These are phyloP conservation scores for Ivindomyrus marchei DNA, from an alignment of 2,113 vertebrate genomes.

Conservation along the genomic window DNA sequence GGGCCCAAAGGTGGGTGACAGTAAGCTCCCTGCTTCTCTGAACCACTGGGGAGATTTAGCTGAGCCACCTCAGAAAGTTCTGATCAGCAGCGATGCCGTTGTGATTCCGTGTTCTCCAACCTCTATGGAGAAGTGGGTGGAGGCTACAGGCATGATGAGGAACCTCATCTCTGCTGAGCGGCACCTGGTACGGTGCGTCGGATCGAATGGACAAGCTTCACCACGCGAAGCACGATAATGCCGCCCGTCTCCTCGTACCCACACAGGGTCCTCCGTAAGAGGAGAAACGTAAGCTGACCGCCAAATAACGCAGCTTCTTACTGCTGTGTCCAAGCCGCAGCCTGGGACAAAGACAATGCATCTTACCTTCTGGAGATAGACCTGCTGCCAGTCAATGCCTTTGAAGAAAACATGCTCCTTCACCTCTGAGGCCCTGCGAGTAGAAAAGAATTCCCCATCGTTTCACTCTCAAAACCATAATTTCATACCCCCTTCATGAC, in stretches of 20 bases:
- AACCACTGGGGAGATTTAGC: neutral
- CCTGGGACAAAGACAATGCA: neutral
- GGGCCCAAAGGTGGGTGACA: neutral
- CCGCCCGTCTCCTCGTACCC: neutral
- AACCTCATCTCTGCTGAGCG: neutral
- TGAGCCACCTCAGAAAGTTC: neutral
- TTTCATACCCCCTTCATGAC: neutral
- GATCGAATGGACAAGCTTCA: neutral
- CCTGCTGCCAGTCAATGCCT: slow-evolving; percentile 95
- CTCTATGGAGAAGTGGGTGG: neutral
- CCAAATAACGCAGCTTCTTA: neutral
- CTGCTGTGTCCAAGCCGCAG: neutral
- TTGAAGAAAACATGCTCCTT: slow-evolving; percentile 90
- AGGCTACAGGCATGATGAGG: neutral
- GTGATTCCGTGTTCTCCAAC: neutral
- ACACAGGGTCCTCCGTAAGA: neutral
- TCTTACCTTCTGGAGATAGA: slow-evolving; percentile 91
- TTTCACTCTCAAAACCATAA: neutral
- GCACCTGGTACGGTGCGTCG: neutral
- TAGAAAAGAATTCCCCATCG: neutral
- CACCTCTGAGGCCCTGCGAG: slow-evolving; percentile 79
- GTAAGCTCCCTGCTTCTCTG: neutral
- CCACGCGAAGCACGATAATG: neutral
- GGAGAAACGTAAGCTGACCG: neutral
- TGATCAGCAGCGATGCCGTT: neutral